Evolutionary conservation across 2,797 vertebrate species (phyloP).

Genomic region (Intellagama lesueurii): DNA sequence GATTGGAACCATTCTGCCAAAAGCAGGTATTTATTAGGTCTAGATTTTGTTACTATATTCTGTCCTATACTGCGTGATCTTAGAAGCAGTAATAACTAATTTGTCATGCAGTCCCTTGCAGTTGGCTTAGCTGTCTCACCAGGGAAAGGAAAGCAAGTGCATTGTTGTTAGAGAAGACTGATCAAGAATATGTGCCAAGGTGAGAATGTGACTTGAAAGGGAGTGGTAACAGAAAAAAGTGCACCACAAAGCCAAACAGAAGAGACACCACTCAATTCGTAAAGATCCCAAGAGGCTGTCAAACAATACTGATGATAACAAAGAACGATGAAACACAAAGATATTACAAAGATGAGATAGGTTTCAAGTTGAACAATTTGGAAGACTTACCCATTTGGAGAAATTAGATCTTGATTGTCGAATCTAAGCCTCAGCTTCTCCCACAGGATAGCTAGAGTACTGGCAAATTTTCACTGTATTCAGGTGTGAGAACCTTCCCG

Average conservation of each 20-base stretch:
- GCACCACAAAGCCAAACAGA: not conserved
- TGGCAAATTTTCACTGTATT: not conserved
- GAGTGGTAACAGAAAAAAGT: not conserved
- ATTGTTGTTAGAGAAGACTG: not conserved
- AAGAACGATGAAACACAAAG: not conserved
- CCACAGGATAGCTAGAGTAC: not conserved
- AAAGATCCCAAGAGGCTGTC: not conserved
- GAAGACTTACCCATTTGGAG: not conserved
- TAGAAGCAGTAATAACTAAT: conserved; percentile 2
- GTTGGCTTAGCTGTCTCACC: not conserved
- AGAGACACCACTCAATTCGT: not conserved
- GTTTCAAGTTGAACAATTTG: not conserved
- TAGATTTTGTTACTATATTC: not conserved
- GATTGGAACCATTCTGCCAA: not conserved
- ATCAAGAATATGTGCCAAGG: not conserved
- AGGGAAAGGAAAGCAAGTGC: not conserved
- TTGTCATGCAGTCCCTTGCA: not conserved
- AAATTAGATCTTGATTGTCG: not conserved
- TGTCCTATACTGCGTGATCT: not conserved
- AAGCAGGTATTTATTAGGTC: not conserved
- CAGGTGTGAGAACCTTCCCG: no score
- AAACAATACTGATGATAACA: not conserved
- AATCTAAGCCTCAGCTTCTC: not conserved
- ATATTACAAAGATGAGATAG: no score
- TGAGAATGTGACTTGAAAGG: not conserved